These are phyloP conservation scores for Glossosoma conforme DNA, from an alignment of 1,140 invertebrate species.

Conservation along the genomic window DNA sequence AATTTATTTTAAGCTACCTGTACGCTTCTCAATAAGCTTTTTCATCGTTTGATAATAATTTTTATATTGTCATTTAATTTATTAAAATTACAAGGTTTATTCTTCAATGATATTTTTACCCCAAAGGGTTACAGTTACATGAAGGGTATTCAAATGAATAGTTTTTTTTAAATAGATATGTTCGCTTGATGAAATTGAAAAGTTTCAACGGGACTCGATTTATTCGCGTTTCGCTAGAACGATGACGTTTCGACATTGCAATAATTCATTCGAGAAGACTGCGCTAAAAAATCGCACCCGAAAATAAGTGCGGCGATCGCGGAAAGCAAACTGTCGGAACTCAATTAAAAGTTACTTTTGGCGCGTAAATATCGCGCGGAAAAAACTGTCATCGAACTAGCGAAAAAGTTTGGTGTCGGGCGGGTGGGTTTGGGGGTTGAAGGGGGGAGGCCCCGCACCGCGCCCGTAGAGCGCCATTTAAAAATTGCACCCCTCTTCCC, in stretches of 20 bases:
- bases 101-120: too few species aligned
- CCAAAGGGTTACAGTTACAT: too few species aligned
- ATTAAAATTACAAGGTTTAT: too few species aligned
- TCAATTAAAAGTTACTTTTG: slow-evolving; percentile 31
- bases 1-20: too few species aligned
- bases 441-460: too few species aligned
- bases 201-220: too few species aligned
- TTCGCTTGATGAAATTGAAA: too few species aligned
- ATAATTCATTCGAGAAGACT: slow-evolving; percentile 21
- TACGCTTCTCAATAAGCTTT: too few species aligned
- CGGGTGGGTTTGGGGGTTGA: slow-evolving; percentile 35
- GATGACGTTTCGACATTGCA: not conserved
- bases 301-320: slow-evolving; percentile 28
- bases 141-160: too few species aligned
- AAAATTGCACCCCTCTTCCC: slow-evolving; percentile 1
- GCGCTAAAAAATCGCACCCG: slow-evolving; percentile 31
- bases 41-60: too few species aligned
- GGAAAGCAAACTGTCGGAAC: slow-evolving; percentile 32
- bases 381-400: slow-evolving; percentile 48
- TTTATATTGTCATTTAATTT: too few species aligned
- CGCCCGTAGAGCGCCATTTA: not conserved
- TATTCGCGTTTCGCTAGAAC: not conserved
- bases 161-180: too few species aligned
- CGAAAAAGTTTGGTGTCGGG: slow-evolving; percentile 48
- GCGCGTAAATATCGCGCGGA: slow-evolving; percentile 42